These are phyloP conservation scores for Gallinago stenura DNA, from an alignment of 2,797 vertebrate genomes.

Conservation along the genomic window DNA sequence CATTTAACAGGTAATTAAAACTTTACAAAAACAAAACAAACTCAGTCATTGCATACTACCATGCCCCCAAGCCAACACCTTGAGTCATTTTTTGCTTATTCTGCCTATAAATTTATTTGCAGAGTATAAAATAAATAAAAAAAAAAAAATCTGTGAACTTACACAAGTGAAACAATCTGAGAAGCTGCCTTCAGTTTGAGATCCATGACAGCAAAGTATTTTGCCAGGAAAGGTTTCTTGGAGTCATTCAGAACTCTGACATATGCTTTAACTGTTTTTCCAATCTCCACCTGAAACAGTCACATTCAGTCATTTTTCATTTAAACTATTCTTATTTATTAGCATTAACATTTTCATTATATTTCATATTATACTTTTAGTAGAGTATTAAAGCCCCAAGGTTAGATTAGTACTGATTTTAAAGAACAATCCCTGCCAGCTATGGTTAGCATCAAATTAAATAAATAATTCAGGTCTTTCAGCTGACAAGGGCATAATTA, in stretches of 20 bases:
- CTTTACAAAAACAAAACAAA: background rate
- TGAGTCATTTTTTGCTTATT: background rate
- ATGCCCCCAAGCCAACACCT: background rate
- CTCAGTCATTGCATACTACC: background rate
- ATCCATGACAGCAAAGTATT: conserved; percentile 91
- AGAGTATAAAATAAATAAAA: background rate
- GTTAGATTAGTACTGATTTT: background rate
- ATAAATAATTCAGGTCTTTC: background rate
- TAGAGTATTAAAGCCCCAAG: background rate
- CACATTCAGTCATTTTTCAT: background rate
- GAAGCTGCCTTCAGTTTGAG: conserved; percentile 90
- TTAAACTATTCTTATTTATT: background rate
- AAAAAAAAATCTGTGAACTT: conserved; percentile 71
- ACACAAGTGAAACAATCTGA: conserved; percentile 89
- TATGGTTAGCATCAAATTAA: background rate
- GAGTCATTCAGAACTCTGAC: conserved; percentile 91
- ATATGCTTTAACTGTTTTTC: conserved; percentile 90
- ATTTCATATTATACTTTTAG: background rate
- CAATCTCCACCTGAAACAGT: conserved; percentile 92
- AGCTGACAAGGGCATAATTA: conserved; percentile 29
- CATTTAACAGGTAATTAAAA: background rate
- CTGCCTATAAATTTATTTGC: background rate
- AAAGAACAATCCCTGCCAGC: background rate
- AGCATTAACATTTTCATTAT: background rate
- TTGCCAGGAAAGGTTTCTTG: conserved; percentile 90